Conservation (phyloP, 1,140 invertebrate genomes). For the Lucilia sericata region DNA sequence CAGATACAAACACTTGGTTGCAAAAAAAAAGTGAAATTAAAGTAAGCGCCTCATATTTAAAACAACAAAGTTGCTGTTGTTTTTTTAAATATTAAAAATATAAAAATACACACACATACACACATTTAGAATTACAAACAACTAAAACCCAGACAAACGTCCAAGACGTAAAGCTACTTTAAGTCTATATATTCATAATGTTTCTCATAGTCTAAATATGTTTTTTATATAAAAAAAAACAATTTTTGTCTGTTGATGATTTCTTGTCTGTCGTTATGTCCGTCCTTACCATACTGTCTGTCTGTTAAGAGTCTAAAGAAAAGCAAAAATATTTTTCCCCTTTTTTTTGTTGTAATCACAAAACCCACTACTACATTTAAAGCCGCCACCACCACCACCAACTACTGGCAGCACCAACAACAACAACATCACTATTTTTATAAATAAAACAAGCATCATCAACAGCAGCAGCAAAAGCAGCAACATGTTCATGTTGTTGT, state of each 20-base stretch:
- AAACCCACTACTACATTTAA: neutral
- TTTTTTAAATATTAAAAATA: too few species aligned
- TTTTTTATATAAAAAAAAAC: neutral
- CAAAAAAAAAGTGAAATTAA: slow-evolving; percentile 42
- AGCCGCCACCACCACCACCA: neutral
- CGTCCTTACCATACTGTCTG: neutral
- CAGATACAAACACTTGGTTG: slow-evolving; percentile 30
- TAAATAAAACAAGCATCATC: neutral
- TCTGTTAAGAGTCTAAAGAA: slow-evolving; percentile 37
- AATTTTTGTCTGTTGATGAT: slow-evolving; percentile 32
- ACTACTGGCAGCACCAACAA: neutral
- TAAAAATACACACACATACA: neutral
- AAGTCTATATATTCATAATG: slow-evolving; percentile 17
- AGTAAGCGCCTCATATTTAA: slow-evolving; percentile 24
- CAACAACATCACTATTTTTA: neutral
- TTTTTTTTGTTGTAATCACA: slow-evolving; percentile 2
- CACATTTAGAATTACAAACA: neutral
- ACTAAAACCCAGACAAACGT: slow-evolving; percentile 27
- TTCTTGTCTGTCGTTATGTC: neutral
- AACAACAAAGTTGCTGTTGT: neutral
- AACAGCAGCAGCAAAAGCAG: neutral
- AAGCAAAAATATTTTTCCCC: slow-evolving; percentile 34
- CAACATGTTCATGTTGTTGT: neutral
- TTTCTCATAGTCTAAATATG: neutral
- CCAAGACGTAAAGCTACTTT: slow-evolving; percentile 36